phyloP scores from a whole-genome alignment of 2,113 vertebrate genomes.

The Gymnorhina tibicen region DNA sequence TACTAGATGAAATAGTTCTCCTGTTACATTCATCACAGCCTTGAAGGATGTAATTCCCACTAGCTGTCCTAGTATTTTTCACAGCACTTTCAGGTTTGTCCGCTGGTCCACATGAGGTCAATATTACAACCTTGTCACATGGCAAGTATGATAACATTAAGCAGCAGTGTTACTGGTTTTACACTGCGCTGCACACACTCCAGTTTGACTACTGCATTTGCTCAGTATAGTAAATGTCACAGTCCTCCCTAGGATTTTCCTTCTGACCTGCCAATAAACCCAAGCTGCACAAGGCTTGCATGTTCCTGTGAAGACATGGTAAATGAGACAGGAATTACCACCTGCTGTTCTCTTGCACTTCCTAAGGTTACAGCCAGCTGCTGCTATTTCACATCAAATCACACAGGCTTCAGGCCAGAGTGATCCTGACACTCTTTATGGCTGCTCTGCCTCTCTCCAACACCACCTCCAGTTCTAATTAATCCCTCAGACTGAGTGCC shows the following conservation, averaged over 20 bases:
- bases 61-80: background rate
- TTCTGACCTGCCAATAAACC: conserved; percentile 53
- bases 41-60: background rate
- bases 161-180: background rate
- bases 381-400: conserved; percentile 58
- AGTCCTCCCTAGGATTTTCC: conserved; percentile 41
- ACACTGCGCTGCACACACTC: background rate
- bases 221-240: background rate
- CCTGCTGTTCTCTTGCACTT: conserved; percentile 64
- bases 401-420: conserved; percentile 32
- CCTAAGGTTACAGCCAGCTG: conserved; percentile 61
- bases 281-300: conserved; percentile 26
- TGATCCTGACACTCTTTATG: conserved; percentile 42
- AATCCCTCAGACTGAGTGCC: background rate
- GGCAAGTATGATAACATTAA: background rate
- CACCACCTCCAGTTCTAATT: conserved; percentile 55
- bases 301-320: conserved; percentile 66
- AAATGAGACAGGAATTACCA: conserved; percentile 67
- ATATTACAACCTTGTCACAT: background rate
- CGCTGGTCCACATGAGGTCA: background rate
- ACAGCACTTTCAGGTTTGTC: background rate
- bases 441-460: background rate
- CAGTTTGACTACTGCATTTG: background rate
- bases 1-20: background rate
- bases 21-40: background rate